Base-by-base conservation (phyloP, 2,797 vertebrate species). In the Sternarchorhynchus goeldii region DNA sequence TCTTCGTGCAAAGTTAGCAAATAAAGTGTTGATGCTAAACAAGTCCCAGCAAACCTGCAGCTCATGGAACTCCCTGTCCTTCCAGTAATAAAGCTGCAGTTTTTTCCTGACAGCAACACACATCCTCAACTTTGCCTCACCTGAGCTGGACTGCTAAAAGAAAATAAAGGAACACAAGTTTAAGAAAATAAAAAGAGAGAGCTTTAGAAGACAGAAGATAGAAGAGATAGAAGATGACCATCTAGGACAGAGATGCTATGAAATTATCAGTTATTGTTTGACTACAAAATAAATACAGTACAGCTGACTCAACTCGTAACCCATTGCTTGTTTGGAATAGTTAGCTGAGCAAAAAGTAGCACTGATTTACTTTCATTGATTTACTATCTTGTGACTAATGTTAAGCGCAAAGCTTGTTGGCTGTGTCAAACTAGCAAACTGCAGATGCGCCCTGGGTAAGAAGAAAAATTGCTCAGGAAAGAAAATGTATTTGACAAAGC, bases 91-190 rank as follows among this genome's bases (percentile, higher is more conserved):
- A 29, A 99, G 90, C 83, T 98, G 97, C 0, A 99, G 92, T 75
- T 98, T 99, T 92, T 95, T 99, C 78, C 93, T 95, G 58, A 99
- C 97, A 0, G 96, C 97, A 14, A 99, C 97, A 16, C 98, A 99
- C 96, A 99, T 95, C 78, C 95, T 92, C 75, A 99, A 85, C 62
- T 90, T 91, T 77, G 96, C 96, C 77, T 98, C 98, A 5, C 96
- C 96, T 0, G 94, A 85, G 31, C 90, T 91, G 7, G 91, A 93
- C 65, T 95, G 94, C 96, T 98, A 73, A 39, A 72, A 73, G 18
- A 2, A 7, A 53, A 34, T n/a, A 20, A 29, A 67, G 16, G 6
- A 17, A 16, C 20, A 14, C 0, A 29, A 16, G 8, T 34, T 63
- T 32, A 14, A 50, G 17, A 56, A 5, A 65, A 2, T n/a, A 67